Conservation (phyloP, 37 sponge, comb jelly and placozoan genomes). For the Hormiphora californensis region DNA sequence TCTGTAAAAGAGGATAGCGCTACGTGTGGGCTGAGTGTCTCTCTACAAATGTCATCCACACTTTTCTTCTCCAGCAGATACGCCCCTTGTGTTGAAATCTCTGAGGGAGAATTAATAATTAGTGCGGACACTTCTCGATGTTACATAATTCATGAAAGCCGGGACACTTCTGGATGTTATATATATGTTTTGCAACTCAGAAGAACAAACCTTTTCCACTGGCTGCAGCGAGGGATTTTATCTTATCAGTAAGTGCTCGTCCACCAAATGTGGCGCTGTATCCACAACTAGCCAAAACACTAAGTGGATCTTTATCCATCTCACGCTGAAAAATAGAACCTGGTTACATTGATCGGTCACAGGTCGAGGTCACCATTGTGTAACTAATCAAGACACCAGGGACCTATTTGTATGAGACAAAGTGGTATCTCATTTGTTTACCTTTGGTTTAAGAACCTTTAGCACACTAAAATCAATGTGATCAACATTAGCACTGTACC, state of each 20-base stretch:
- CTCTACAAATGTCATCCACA: not conserved
- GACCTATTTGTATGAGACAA: no score
- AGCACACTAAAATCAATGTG: not conserved
- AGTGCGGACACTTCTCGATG: not conserved
- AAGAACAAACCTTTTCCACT: conserved; percentile 5
- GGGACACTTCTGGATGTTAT: not conserved
- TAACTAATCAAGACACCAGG: no score
- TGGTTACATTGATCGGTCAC: no score
- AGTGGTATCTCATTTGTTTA: no score
- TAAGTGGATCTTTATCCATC: no score
- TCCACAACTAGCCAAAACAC: not conserved
- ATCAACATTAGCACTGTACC: conserved; percentile 43
- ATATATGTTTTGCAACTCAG: not conserved
- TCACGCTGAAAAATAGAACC: no score
- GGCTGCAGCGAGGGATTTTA: not conserved
- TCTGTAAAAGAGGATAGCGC: conserved; percentile 39
- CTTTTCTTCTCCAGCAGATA: not conserved
- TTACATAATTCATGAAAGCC: not conserved
- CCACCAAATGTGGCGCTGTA: conserved; percentile 36
- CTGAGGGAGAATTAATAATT: not conserved
- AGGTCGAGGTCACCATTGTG: no score
- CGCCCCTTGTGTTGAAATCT: not conserved
- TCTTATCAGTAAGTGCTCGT: not conserved
- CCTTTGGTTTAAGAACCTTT: conserved; percentile 2
- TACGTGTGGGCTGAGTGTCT: conserved; percentile 16